Evolutionary conservation across 2,888 invertebrate species (phyloP).

Genomic region (Sycophila texana): DNA sequence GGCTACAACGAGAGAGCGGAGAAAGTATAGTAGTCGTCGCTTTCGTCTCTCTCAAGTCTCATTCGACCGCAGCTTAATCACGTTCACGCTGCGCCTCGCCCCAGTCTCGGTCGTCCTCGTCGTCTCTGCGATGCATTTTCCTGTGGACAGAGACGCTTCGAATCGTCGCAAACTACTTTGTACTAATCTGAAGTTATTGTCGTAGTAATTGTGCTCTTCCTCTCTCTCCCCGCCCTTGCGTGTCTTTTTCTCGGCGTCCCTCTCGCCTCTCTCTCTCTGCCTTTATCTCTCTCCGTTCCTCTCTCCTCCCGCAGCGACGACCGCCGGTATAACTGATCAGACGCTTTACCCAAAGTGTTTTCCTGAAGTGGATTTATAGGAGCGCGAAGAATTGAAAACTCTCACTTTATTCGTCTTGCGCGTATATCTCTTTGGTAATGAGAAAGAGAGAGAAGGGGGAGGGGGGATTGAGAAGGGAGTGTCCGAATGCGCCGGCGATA

Average conservation of each 20-base stretch:
- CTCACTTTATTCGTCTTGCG: conserved; percentile 28
- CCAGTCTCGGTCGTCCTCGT: not conserved
- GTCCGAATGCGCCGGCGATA: not conserved
- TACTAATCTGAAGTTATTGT: conserved; percentile 53
- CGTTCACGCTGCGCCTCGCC: conserved; percentile 12
- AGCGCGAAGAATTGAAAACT: conserved; percentile 30
- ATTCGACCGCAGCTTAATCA: conserved; percentile 23
- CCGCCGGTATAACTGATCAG: not conserved
- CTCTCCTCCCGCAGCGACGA: not conserved
- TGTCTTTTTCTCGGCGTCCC: not conserved
- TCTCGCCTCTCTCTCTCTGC: not conserved
- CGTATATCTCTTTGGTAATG: conserved; percentile 23
- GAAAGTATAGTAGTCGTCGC: conserved; percentile 23
- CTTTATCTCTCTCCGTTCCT: not conserved
- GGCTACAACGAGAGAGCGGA: not conserved
- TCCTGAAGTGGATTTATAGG: conserved; percentile 36
- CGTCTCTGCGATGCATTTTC: conserved; percentile 32
- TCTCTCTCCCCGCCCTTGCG: not conserved
- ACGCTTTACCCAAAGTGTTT: conserved; percentile 22
- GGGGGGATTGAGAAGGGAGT: not conserved
- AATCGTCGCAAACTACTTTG: conserved; percentile 52
- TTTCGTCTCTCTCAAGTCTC: conserved; percentile 16
- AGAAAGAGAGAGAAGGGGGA: not conserved
- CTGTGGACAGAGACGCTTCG: conserved; percentile 6
- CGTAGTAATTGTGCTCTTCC: conserved; percentile 48